phyloP scores from a whole-genome alignment of 1,140 invertebrate species.

The Papilio helenus region DNA sequence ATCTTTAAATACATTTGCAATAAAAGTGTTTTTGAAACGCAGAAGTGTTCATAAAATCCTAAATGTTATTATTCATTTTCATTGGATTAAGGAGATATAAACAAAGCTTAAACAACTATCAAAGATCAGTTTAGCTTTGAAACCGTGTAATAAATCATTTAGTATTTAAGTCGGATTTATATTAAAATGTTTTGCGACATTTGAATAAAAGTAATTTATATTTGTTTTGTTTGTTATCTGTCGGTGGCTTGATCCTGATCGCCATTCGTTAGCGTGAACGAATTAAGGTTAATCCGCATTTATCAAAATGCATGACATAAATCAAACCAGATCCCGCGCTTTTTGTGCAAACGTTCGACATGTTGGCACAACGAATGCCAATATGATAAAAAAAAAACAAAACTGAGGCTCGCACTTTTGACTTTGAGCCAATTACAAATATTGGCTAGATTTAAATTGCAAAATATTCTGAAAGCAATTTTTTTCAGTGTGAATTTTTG shows the following conservation, averaged over 20 bases:
- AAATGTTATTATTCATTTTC: background rate
- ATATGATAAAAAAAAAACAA: slow-evolving; percentile 26
- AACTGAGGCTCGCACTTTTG: slow-evolving; percentile 7
- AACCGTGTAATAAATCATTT: background rate
- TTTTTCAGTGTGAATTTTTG: background rate
- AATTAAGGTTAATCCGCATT: slow-evolving; percentile 34
- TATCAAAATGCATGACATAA: slow-evolving; percentile 35
- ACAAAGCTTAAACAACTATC: background rate
- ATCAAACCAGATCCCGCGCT: slow-evolving; percentile 22
- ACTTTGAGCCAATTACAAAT: slow-evolving; percentile 32
- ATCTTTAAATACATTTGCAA: background rate
- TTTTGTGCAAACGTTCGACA: slow-evolving; percentile 22
- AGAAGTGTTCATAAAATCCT: background rate
- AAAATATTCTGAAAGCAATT: background rate
- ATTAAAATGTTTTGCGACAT: slow-evolving; percentile 8
- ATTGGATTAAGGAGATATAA: background rate
- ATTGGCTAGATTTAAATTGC: slow-evolving; percentile 18
- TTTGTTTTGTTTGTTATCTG: slow-evolving; percentile 32
- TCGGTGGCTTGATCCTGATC: slow-evolving; percentile 22
- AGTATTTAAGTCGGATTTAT: background rate
- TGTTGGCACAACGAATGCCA: slow-evolving; percentile 32
- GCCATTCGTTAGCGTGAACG: slow-evolving; percentile 32
- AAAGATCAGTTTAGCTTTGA: background rate
- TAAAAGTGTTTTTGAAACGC: background rate
- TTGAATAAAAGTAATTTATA: slow-evolving; percentile 28